Percentiles rank a stretch among this genome's conserved stretches.
Evolutionary conservation across 2,113 vertebrate species (phyloP).

Genomic region (Phrynosoma blainvillii): DNA sequence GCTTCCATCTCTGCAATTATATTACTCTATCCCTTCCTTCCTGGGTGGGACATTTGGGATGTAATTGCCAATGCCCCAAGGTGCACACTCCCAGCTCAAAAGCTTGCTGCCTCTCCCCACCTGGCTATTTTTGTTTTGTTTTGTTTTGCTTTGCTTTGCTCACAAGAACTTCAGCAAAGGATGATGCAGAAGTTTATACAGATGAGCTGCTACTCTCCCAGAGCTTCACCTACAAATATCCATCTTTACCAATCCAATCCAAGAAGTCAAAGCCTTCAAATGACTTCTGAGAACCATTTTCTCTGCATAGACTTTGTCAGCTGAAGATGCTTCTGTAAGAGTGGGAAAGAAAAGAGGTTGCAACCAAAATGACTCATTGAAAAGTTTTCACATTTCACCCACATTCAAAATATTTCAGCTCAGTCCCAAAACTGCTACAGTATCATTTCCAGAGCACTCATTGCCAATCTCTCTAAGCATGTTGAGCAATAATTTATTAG

Average conservation of each 20-base stretch:
- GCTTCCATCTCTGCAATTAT: no score
- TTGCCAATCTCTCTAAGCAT: slow-evolving; percentile 22
- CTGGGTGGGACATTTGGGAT: no score
- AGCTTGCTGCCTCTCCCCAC: no score
- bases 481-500: slow-evolving; percentile 54
- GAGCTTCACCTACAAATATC: neutral
- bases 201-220: no score
- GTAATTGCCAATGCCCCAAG: no score
- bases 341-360: slow-evolving; percentile 30
- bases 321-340: slow-evolving; percentile 14
- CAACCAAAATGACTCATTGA: slow-evolving; percentile 36
- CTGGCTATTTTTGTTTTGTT: no score
- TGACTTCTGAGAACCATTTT: slow-evolving; percentile 11
- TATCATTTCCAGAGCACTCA: neutral
- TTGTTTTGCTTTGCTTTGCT: no score
- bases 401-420: neutral
- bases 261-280: neutral
- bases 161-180: no score
- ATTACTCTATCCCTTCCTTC: no score
- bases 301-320: slow-evolving; percentile 15
- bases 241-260: neutral
- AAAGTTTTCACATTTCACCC: slow-evolving; percentile 14
- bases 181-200: no score
- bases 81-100: no score
- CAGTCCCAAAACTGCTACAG: neutral